A percentile compares a stretch with the other conserved stretches of the same genome.
These are phyloP conservation scores for Odontocolon sp. DNA, from an alignment of 2,888 invertebrate genomes.

Conservation along the genomic window DNA sequence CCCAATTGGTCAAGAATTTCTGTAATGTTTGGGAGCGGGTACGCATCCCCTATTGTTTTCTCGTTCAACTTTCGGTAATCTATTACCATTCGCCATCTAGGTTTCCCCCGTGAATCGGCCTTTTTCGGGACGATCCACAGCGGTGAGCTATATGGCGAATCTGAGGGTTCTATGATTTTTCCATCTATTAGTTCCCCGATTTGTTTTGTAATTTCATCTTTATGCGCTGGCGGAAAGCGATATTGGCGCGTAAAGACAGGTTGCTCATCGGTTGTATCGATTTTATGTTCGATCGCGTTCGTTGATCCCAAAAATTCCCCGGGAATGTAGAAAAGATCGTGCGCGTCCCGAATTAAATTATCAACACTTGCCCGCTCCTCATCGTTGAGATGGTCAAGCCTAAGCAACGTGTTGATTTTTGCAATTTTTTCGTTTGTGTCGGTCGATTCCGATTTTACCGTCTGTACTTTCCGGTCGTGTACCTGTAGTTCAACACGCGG, in stretches of 20 bases:
- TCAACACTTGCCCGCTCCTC: neutral
- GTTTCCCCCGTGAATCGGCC: constrained; percentile 31
- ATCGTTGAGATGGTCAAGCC: constrained; percentile 28
- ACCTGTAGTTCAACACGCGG: too few species aligned
- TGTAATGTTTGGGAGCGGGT: constrained; percentile 2
- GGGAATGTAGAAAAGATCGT: constrained; percentile 14
- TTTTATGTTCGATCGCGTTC: constrained; percentile 14
- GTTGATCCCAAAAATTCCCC: constrained; percentile 14
- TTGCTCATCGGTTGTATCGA: constrained; percentile 15
- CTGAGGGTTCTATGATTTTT: constrained; percentile 11
- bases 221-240: constrained; percentile 16
- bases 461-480: neutral
- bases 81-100: constrained; percentile 33
- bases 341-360: neutral
- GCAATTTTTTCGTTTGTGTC: too few species aligned
- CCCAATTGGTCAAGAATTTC: constrained; percentile 33
- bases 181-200: constrained; percentile 7
- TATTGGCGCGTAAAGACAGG: constrained; percentile 25
- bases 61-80: constrained; percentile 11
- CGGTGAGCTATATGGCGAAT: constrained; percentile 30
- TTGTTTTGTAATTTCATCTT: constrained; percentile 39
- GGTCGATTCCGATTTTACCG: too few species aligned
- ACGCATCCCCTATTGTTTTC: constrained; percentile 2
- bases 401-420: too few species aligned
- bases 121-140: constrained; percentile 34